phyloP scores from a whole-genome alignment of 2,888 invertebrate species.

The Myathropa florea region DNA sequence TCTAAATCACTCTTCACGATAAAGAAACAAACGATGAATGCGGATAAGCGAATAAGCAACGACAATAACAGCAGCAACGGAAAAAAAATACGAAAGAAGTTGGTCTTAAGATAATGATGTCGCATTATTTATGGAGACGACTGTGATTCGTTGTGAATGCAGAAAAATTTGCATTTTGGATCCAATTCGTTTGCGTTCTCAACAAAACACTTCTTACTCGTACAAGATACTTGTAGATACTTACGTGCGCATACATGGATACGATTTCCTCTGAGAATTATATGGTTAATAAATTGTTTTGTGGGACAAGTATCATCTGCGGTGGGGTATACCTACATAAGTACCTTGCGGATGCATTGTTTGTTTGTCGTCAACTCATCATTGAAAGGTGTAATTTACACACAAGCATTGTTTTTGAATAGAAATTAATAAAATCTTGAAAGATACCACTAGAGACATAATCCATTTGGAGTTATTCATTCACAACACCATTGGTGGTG shows the following conservation, averaged over 20 bases:
- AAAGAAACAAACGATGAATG: slow-evolving; percentile 24
- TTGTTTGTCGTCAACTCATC: slow-evolving; percentile 10
- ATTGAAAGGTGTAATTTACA: not conserved
- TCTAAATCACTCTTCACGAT: slow-evolving; percentile 56
- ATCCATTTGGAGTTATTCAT: slow-evolving; percentile 37
- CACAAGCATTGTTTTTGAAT: slow-evolving; percentile 20
- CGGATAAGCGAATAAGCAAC: slow-evolving; percentile 10
- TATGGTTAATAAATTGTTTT: slow-evolving; percentile 59
- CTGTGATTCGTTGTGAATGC: slow-evolving; percentile 37
- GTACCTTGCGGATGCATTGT: not conserved
- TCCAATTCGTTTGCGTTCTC: slow-evolving; percentile 9
- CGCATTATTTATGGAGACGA: slow-evolving; percentile 79
- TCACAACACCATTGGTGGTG: not conserved
- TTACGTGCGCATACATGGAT: not conserved
- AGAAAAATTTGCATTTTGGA: slow-evolving; percentile 52
- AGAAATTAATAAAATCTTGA: slow-evolving; percentile 37
- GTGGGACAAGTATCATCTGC: slow-evolving; percentile 36
- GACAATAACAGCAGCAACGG: not conserved
- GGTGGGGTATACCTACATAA: not conserved
- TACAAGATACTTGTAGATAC: not conserved
- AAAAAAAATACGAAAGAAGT: slow-evolving; percentile 11
- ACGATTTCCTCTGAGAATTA: slow-evolving; percentile 22
- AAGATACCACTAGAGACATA: slow-evolving; percentile 40
- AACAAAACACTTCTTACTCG: slow-evolving; percentile 22
- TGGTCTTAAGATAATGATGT: slow-evolving; percentile 76